phyloP scores from a whole-genome alignment of 2,797 vertebrate genomes.

The Sebastes elongatus region DNA sequence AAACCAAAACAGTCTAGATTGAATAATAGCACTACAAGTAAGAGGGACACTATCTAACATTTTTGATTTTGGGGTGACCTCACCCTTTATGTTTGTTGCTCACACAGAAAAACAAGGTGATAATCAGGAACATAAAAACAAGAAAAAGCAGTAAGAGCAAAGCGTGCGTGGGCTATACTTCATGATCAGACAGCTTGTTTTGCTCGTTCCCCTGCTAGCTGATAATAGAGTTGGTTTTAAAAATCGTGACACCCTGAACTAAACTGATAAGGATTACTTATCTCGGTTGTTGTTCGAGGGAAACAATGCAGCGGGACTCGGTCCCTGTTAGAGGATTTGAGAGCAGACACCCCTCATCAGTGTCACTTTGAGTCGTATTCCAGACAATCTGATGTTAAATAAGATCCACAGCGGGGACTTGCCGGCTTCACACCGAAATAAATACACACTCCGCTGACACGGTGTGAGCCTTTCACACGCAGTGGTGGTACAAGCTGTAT shows the following conservation, averaged over 20 bases:
- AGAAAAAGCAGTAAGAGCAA: not conserved
- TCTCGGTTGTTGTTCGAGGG: slow-evolving; percentile 37
- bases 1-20: not conserved
- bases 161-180: not conserved
- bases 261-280: slow-evolving; percentile 47
- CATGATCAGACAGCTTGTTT: slow-evolving; percentile 31
- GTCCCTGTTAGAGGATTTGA: slow-evolving; percentile 17
- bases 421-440: slow-evolving; percentile 42
- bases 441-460: slow-evolving; percentile 50
- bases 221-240: slow-evolving; percentile 42
- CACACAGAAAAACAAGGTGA: slow-evolving; percentile 1
- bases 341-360: slow-evolving; percentile 40
- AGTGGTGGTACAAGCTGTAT: slow-evolving; percentile 47
- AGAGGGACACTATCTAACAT: not conserved
- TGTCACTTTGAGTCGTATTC: slow-evolving; percentile 61
- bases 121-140: slow-evolving; percentile 8
- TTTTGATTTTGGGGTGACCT: not conserved
- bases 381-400: slow-evolving; percentile 62
- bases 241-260: slow-evolving; percentile 32
- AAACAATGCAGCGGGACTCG: slow-evolving; percentile 22
- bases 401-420: slow-evolving; percentile 41
- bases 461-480: slow-evolving; percentile 44
- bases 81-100: not conserved
- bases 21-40: not conserved
- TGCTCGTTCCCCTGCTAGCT: slow-evolving; percentile 9